Evolutionary conservation across 2,113 vertebrate species (phyloP), one percentile per base, ranked within the genome.

Genomic region (Cygnus buccinator): DNA sequence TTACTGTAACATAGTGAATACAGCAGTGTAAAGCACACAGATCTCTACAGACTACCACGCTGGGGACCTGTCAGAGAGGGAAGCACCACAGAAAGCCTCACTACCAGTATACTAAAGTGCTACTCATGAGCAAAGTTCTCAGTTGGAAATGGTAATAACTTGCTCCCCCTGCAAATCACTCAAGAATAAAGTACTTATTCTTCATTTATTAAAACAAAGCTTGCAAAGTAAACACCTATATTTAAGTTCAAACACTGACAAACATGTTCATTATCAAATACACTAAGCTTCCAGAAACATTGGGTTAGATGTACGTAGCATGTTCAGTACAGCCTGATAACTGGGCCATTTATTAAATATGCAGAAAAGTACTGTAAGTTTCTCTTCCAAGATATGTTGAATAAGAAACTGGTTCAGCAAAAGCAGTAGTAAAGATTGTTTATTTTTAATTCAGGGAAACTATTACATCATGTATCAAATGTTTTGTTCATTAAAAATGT

Each of bases 401-500:
- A 28, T 25, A 76, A 76, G 20, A 52, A 66, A 52, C 11, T 43
- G 21, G 16, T 25, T 70, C 63, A 59, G 6, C 25, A 58, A 48
- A 73, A 62, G 16, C 62, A 71, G 9, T n/a, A 65, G 26, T 63
- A 66, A 84, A 91, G 33, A 58, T 15, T 11, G 14, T 52, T 68
- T 78, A 68, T 84, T 93, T 94, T 87, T 73, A 89, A 46, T 37
- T 12, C 50, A 83, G 66, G 23, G 75, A 93, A 89, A 72, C 33
- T 65, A 41, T 95, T 87, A 73, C 48, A 87, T 85, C 62, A 55
- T 5, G 10, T 54, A 79, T 91, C 54, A 82, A 87, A 70, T 84
- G 74, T 73, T 95, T 95, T 91, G 33, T 79, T 91, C 50, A 91
- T 77, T 86, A 67, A 72, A 79, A 44, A 35, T 20, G 14, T 29